Percentiles rank a stretch among this genome's conserved stretches.
phyloP scores from a whole-genome alignment of 2,888 invertebrate species.

The Apodemia hepburni region DNA sequence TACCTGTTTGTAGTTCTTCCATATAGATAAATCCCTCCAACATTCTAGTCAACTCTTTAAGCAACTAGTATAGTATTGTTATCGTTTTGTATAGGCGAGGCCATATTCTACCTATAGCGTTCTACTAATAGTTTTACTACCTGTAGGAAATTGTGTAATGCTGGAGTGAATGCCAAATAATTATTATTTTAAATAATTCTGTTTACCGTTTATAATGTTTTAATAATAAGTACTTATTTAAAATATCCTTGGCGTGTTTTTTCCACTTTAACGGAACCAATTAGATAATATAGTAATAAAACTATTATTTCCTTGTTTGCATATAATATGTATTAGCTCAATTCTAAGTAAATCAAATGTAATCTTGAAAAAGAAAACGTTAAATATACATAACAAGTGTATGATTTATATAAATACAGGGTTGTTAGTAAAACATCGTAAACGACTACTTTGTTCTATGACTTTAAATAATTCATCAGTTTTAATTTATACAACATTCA shows the following conservation, averaged over 20 bases:
- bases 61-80: constrained; percentile 51
- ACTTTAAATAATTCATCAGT: too few relatives aligned
- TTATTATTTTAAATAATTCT: background rate
- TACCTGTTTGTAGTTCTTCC: constrained; percentile 47
- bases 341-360: background rate
- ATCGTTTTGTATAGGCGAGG: constrained; percentile 67
- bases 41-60: constrained; percentile 46
- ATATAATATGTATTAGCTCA: background rate
- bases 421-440: too few relatives aligned
- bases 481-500: too few relatives aligned
- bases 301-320: background rate
- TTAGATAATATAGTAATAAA: constrained; percentile 1
- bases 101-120: constrained; percentile 55
- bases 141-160: constrained; percentile 40
- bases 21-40: constrained; percentile 71
- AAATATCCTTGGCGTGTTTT: background rate
- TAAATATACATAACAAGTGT: too few relatives aligned
- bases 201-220: background rate
- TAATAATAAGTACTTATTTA: background rate
- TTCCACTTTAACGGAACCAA: constrained; percentile 3
- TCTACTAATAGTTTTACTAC: constrained; percentile 34
- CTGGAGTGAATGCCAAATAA: constrained; percentile 6
- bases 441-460: too few relatives aligned
- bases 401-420: too few relatives aligned
- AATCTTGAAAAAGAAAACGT: too few relatives aligned